Evolutionary conservation across 2,113 vertebrate species (phyloP).

Genomic region (Blennius ocellaris): DNA sequence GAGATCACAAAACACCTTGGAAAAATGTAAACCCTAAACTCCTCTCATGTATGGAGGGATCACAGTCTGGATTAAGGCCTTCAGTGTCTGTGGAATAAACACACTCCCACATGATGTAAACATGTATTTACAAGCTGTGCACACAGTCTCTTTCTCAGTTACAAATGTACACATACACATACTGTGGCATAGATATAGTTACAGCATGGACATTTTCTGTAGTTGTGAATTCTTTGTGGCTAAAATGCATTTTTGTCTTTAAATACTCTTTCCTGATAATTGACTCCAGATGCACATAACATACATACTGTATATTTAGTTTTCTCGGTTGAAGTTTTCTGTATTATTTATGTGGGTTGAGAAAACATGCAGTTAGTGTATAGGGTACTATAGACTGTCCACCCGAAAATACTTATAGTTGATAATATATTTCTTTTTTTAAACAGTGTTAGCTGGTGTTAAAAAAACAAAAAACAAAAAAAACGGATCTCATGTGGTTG

Average conservation of each 20-base stretch:
- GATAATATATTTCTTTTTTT: too few relatives aligned
- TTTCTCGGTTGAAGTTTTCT: too few relatives aligned
- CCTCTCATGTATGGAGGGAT: slow-evolving; percentile 28
- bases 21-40: slow-evolving; percentile 20
- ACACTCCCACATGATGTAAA: slow-evolving; percentile 39
- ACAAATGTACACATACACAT: not conserved
- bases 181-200: not conserved
- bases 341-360: too few relatives aligned
- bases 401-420: too few relatives aligned
- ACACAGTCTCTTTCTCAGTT: not conserved
- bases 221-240: slow-evolving; percentile 28
- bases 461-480: too few relatives aligned
- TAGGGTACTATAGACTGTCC: too few relatives aligned
- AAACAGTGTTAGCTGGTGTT: too few relatives aligned
- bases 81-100: slow-evolving; percentile 52
- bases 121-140: not conserved
- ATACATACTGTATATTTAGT: too few relatives aligned
- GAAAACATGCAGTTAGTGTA: too few relatives aligned
- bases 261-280: too few relatives aligned
- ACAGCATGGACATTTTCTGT: slow-evolving; percentile 22
- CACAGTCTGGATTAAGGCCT: slow-evolving; percentile 40
- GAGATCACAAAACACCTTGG: not conserved
- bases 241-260: not conserved
- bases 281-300: too few relatives aligned
- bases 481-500: not conserved